A percentile compares a stretch with the other conserved stretches of the same genome.
These are phyloP conservation scores for Crocuta crocuta DNA, from an alignment of 2,113 vertebrate species.

Conservation along the genomic window DNA sequence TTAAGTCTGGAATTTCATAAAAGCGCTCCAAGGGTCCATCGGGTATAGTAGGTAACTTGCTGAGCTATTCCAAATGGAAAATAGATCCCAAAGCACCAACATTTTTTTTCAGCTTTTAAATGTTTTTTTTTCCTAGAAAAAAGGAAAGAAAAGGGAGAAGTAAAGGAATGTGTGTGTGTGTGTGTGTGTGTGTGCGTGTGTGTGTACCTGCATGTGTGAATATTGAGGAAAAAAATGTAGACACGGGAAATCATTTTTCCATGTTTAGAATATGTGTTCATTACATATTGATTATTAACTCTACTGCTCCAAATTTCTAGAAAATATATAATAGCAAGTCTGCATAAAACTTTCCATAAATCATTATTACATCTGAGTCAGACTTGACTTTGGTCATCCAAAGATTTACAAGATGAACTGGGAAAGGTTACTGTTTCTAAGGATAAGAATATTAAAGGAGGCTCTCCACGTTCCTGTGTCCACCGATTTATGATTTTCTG, in stretches of 20 bases:
- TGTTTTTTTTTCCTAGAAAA: background rate
- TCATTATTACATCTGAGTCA: background rate
- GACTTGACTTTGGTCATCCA: background rate
- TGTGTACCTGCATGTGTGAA: too few relatives aligned
- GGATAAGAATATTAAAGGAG: background rate
- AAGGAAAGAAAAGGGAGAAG: background rate
- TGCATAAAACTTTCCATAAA: background rate
- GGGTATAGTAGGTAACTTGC: constrained; percentile 24
- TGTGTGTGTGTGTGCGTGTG: too few relatives aligned
- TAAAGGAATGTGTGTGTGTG: background rate
- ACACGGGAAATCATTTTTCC: background rate
- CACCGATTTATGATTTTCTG: too few relatives aligned
- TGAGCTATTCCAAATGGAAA: constrained; percentile 56
- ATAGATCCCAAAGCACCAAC: constrained; percentile 58
- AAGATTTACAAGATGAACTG: background rate
- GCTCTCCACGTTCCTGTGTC: too few relatives aligned
- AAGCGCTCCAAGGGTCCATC: constrained; percentile 27
- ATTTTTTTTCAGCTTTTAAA: constrained; percentile 53
- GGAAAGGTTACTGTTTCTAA: background rate
- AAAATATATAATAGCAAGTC: background rate
- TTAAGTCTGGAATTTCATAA: background rate
- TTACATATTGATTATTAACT: background rate
- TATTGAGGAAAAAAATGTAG: background rate
- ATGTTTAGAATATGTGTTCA: background rate
- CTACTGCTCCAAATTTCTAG: background rate